These are phyloP conservation scores for Eudasyphora cyanicolor DNA, from an alignment of 2,888 invertebrate genomes.

Conservation along the genomic window DNA sequence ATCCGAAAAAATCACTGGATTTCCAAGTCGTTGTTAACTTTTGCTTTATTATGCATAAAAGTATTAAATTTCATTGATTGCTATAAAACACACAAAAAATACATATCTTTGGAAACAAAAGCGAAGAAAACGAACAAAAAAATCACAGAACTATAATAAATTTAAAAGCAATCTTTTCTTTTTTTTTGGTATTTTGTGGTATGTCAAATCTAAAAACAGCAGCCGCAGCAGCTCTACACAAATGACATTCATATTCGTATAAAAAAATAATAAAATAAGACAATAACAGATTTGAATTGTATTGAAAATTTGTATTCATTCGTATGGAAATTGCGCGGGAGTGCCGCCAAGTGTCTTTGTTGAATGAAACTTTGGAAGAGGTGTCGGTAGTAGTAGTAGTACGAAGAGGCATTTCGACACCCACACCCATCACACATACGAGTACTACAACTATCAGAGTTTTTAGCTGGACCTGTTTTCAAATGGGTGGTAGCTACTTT, in stretches of 20 bases:
- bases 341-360: constrained; percentile 4
- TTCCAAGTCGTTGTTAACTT: constrained; percentile 46
- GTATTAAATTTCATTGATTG: constrained; percentile 78
- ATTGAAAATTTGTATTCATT: not conserved
- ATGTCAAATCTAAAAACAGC: constrained; percentile 71
- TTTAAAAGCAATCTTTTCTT: constrained; percentile 61
- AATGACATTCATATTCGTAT: not conserved
- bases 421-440: constrained; percentile 13
- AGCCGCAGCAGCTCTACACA: constrained; percentile 67
- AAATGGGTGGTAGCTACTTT: not conserved
- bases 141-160: constrained; percentile 66
- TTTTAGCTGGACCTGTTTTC: not conserved
- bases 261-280: not conserved
- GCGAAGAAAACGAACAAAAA: constrained; percentile 36
- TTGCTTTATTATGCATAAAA: constrained; percentile 67
- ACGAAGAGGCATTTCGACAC: constrained; percentile 38
- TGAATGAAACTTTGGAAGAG: constrained; percentile 28
- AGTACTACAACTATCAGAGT: not conserved
- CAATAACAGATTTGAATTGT: constrained; percentile 4
- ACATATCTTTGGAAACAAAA: constrained; percentile 11
- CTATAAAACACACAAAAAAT: constrained; percentile 67
- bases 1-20: constrained; percentile 32
- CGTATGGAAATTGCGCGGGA: constrained; percentile 30
- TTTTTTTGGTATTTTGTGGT: constrained; percentile 16
- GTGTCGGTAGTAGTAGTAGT: constrained; percentile 49